Conservation (phyloP, 2,888 invertebrate genomes). For the Pyrocoelia pectoralis region DNA sequence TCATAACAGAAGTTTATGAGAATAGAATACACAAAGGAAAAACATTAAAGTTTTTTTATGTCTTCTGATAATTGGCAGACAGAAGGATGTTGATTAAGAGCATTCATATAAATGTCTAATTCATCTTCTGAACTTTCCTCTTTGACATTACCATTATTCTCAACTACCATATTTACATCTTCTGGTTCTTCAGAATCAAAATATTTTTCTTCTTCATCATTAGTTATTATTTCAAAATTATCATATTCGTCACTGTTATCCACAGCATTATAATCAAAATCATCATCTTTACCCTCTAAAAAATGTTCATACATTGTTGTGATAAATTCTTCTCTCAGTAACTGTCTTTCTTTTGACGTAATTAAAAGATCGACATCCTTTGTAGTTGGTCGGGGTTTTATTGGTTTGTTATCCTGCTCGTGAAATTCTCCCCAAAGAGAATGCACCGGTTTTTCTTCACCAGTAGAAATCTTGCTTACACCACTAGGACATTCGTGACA, state of each 20-base stretch:
- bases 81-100: constrained; percentile 59
- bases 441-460: constrained; percentile 44
- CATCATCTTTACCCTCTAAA: constrained; percentile 79
- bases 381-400: neutral
- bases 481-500: constrained; percentile 39
- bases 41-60: constrained; percentile 46
- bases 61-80: constrained; percentile 51
- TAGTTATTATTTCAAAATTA: constrained; percentile 72
- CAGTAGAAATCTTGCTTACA: constrained; percentile 42
- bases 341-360: constrained; percentile 67
- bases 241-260: constrained; percentile 86
- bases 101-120: constrained; percentile 77
- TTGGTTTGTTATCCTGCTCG: neutral
- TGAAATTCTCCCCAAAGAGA: constrained; percentile 42
- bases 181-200: constrained; percentile 85
- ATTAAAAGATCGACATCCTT: constrained; percentile 55
- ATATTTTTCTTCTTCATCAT: constrained; percentile 90
- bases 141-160: constrained; percentile 46
- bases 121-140: constrained; percentile 66
- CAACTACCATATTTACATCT: constrained; percentile 49
- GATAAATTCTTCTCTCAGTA: constrained; percentile 82
- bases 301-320: constrained; percentile 87
- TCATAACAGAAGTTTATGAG: no score
- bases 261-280: constrained; percentile 84
- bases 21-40: no score